Base-by-base conservation (phyloP, 2,113 vertebrate genomes). In the Ursus arctos region DNA sequence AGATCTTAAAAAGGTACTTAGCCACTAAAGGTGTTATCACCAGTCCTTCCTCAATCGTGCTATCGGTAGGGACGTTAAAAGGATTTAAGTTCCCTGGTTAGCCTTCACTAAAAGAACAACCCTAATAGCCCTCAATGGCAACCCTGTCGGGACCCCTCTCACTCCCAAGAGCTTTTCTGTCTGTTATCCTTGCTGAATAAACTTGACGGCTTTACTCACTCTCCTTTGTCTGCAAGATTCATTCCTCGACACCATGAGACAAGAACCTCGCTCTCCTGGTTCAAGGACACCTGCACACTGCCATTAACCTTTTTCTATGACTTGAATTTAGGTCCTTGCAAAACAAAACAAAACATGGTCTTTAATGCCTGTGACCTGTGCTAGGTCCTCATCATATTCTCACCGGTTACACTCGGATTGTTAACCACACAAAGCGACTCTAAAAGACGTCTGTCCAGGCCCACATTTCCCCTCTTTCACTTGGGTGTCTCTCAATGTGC, bases 371-470 rank as follows among this genome's bases (percentile, higher is more conserved):
- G 2, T 13, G 26, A 22, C 12, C 31, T 36, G 4, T 11, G 1
- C 15, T 11, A 1, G 18, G 3, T 5, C 1, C 22, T 40, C 26
- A 7, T 28, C n/a, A 7, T 10, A 22, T 12, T 10, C 15, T 19
- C 40, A 16, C 0, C 8, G 53, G 10, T 15, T 14, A 12, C 8
- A 13, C 15, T 0, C 59, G 61, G 19, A 36, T 5, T 31, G 85
- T 21, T 36, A 51, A 33, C 22, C 59, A 43, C 33, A 36, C 0
- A 13, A 76, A 76, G 36, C 51, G 53, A 2, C 83, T 92, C 19
- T 16, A 24, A 47, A 21, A 18, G 21, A 67, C 0, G 18, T 6
- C 0, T 24, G 3, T 0, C 57, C 31, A 0, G 16, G 13, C 28
- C 40, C 13, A 1, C 1, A 7, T 4, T 74, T 67, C 11, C 0